Evolutionary conservation across 2,113 vertebrate genomes (phyloP).

Genomic region (Petromus typicus): DNA sequence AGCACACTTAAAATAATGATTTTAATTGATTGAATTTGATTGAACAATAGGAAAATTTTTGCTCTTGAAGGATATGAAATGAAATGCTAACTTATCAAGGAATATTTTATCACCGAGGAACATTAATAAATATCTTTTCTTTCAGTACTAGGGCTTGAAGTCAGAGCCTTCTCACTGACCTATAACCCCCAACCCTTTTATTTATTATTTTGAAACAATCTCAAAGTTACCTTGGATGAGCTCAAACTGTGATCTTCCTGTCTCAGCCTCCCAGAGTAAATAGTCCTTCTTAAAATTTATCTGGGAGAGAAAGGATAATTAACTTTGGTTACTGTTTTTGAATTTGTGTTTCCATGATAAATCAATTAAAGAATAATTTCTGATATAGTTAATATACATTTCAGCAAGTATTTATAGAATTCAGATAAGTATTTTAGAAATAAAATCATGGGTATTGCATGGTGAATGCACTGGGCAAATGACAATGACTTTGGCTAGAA

Average conservation of each 20-base stretch:
- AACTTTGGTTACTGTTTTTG: background rate
- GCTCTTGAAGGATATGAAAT: background rate
- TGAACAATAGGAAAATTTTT: background rate
- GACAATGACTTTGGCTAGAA: background rate
- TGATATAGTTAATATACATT: background rate
- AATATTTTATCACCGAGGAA: background rate
- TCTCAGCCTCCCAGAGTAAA: background rate
- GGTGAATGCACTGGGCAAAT: background rate
- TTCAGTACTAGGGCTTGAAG: too few species aligned
- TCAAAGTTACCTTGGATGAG: background rate
- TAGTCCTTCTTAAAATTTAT: slow-evolving; percentile 28
- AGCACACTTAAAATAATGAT: background rate
- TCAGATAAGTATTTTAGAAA: slow-evolving; percentile 10
- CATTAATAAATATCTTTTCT: background rate
- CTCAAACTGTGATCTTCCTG: background rate
- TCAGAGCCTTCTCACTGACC: background rate
- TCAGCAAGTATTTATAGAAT: slow-evolving; percentile 15
- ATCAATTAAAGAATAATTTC: slow-evolving; percentile 31
- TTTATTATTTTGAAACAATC: background rate
- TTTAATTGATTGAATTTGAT: too few species aligned
- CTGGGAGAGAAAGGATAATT: slow-evolving; percentile 12
- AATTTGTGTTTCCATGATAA: background rate
- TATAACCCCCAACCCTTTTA: background rate
- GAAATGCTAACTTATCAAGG: background rate
- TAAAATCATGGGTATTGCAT: background rate